phyloP scores from a whole-genome alignment of 2,888 invertebrate genomes.

The Temnothorax unifasciatus region DNA sequence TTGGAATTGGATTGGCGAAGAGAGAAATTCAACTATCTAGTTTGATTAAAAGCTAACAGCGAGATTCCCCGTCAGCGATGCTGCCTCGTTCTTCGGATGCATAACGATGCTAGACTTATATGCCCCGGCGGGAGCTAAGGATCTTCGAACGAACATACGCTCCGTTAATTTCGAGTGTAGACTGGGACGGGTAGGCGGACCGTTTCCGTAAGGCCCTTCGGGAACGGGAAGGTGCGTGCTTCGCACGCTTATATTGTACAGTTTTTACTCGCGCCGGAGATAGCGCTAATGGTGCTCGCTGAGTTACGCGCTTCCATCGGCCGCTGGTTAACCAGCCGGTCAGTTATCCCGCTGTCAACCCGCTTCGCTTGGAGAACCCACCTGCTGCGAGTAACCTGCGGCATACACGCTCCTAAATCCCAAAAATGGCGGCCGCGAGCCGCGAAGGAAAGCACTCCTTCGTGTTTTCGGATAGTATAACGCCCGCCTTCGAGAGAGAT shows the following conservation, averaged over 20 bases:
- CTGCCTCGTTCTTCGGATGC: background rate
- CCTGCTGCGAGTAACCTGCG: constrained; percentile 79
- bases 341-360: constrained; percentile 63
- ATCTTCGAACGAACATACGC: background rate
- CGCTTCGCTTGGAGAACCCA: constrained; percentile 71
- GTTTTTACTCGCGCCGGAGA: constrained; percentile 74
- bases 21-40: constrained; percentile 44
- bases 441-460: constrained; percentile 26
- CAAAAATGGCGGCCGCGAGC: constrained; percentile 63
- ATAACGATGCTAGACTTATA: constrained; percentile 29
- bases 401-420: constrained; percentile 69
- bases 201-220: constrained; percentile 23
- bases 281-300: constrained; percentile 82
- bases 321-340: constrained; percentile 67
- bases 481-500: background rate
- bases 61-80: constrained; percentile 7
- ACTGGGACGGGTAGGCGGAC: constrained; percentile 18
- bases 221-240: constrained; percentile 66
- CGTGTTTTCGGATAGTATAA: constrained; percentile 44
- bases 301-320: constrained; percentile 80
- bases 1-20: constrained; percentile 53
- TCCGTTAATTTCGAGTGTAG: constrained; percentile 29
- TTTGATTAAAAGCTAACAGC: constrained; percentile 37
- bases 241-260: constrained; percentile 72
- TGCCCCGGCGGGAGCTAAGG: background rate